Evolutionary conservation across 37 sponge, comb jelly and placozoan genomes (phyloP), one percentile per base, ranked within the genome.

Genomic region (Amphimedon queenslandica): DNA sequence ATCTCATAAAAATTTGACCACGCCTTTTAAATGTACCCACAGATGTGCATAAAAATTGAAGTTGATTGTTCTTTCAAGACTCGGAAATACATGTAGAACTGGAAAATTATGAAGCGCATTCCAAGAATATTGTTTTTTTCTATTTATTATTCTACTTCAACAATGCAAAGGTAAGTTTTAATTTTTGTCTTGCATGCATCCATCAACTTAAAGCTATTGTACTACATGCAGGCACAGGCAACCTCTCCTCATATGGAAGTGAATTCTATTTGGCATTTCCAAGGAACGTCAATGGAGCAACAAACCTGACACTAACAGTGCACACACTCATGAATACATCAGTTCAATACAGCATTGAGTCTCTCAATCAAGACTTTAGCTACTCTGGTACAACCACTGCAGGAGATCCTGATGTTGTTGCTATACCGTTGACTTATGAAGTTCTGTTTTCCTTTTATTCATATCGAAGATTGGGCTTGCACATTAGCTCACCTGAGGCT

Each of bases 261-360:
- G 61, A 60, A n/a, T 60, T 60, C 27, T 25, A 60, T n/a, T 11
- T 60, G 61, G 61, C 24, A n/a, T 60, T 60, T 25, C 28, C 23
- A 6, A n/a, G 21, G 28, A 11, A 60, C 28, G 53, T 47, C 13
- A 8, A 47, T 13, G 13, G 13, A 47, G 53, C 53, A 8, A 8
- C 8, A 47, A 47, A 8, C 13, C 53, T 18, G 8, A 8, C 8
- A 13, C 13, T 47, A 18, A 18, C 8, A 18, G 53, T 47, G 8
- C 53, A 47, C 53, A 47, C 53, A 18, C 13, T 18, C 53, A 47
- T 18, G 53, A 47, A 8, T 18, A 47, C 53, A 47, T 13, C 53
- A 47, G 53, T 47, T 47, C 8, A 13, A 18, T 47, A 18, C 53
- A 47, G 53, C 13, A 13, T 47, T 13, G 13, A 8, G 8, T 47